Evolutionary conservation across 2,888 invertebrate species (phyloP).

Genomic region (Cryptophagus acutangulus): DNA sequence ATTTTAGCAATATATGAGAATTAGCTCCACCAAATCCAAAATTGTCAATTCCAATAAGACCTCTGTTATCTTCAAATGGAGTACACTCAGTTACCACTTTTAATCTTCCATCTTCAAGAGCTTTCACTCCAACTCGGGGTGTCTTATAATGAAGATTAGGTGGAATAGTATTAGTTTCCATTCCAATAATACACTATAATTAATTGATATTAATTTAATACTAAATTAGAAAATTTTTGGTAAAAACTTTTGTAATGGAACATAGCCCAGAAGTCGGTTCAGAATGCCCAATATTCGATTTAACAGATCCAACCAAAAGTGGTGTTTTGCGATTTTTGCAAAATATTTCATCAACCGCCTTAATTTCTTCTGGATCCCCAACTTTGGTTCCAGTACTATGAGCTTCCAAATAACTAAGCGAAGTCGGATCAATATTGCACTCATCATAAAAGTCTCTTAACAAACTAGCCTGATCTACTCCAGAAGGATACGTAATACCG

Average conservation of each 20-base stretch:
- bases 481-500: conserved; percentile 45
- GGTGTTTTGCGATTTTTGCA: conserved; percentile 63
- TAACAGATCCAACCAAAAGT: conserved; percentile 83
- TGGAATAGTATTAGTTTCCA: conserved; percentile 74
- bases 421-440: conserved; percentile 63
- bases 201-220: too few species aligned
- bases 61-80: conserved; percentile 60
- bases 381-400: conserved; percentile 79
- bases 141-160: conserved; percentile 74
- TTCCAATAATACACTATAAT: conserved; percentile 56
- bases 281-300: conserved; percentile 91
- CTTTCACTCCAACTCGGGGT: conserved; percentile 52
- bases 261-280: conserved; percentile 83
- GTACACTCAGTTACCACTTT: conserved; percentile 69
- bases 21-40: conserved; percentile 94
- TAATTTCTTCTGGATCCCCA: conserved; percentile 89
- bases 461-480: conserved; percentile 56
- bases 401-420: conserved; percentile 77
- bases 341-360: conserved; percentile 75
- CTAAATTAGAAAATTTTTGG: too few species aligned
- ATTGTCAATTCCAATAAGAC: conserved; percentile 78
- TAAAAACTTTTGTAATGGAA: conserved; percentile 54
- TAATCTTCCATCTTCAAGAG: conserved; percentile 59
- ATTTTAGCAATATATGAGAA: conserved; percentile 64
- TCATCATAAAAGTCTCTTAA: conserved; percentile 63